Evolutionary conservation across 2,113 vertebrate genomes (phyloP).

Genomic region (Uria lomvia): DNA sequence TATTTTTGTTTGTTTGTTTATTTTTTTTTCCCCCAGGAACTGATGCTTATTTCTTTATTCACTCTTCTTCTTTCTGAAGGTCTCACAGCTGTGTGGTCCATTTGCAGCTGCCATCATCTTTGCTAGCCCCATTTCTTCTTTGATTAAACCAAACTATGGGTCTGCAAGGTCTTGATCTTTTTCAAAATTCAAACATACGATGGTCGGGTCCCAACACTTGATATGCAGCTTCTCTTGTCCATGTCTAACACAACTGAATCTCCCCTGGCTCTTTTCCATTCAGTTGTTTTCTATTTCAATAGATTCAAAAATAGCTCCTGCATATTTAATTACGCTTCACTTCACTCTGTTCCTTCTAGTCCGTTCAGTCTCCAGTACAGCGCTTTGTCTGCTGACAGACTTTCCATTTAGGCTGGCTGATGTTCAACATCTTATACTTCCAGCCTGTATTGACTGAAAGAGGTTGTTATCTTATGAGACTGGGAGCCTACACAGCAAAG

Average conservation of each 20-base stretch:
- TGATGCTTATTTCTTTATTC: background rate
- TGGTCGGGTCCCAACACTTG: background rate
- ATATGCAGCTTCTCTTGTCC: background rate
- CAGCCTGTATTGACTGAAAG: background rate
- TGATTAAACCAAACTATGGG: background rate
- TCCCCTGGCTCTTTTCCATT: background rate
- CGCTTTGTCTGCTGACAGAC: background rate
- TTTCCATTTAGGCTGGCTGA: background rate
- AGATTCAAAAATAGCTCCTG: background rate
- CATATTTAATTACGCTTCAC: background rate
- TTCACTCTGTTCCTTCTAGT: background rate
- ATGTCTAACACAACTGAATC: background rate
- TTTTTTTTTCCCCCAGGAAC: background rate
- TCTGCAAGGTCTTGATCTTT: background rate
- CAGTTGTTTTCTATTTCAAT: background rate
- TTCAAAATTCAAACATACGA: background rate
- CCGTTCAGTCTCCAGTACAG: background rate
- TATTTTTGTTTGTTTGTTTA: too few relatives aligned
- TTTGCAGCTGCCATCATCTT: background rate
- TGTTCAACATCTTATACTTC: background rate
- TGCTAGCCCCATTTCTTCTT: background rate
- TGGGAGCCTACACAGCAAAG: background rate
- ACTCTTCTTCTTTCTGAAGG: background rate
- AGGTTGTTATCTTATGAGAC: background rate
- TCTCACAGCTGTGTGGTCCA: background rate